Percentiles rank a stretch among this genome's conserved stretches.
These are phyloP conservation scores for Clusia tigrina DNA, from an alignment of 2,888 invertebrate genomes.

Conservation along the genomic window DNA sequence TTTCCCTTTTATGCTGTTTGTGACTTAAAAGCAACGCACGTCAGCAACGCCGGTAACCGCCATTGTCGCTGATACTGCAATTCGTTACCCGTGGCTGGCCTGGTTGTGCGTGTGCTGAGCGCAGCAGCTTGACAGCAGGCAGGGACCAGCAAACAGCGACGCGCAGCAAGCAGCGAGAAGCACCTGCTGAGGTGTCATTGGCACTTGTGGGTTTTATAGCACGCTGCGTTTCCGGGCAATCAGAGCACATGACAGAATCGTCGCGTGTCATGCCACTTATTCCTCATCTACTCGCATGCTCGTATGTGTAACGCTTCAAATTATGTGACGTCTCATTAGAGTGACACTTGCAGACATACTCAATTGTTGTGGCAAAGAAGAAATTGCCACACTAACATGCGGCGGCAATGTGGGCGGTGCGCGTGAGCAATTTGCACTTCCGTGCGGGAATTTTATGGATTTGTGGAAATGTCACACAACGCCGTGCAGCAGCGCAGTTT, in stretches of 20 bases:
- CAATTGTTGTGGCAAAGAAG: not conserved
- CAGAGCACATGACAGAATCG: not conserved
- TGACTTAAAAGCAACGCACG: too few relatives aligned
- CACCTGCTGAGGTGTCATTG: not conserved
- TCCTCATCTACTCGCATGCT: too few relatives aligned
- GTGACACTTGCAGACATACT: conserved; percentile 4
- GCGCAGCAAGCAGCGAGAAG: too few relatives aligned
- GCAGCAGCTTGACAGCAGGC: too few relatives aligned
- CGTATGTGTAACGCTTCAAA: too few relatives aligned
- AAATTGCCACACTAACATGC: not conserved
- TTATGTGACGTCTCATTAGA: not conserved
- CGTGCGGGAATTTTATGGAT: not conserved
- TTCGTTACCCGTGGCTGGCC: too few relatives aligned
- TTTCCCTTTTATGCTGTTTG: too few relatives aligned
- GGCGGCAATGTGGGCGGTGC: not conserved
- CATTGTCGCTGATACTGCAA: not conserved
- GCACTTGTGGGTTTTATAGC: not conserved
- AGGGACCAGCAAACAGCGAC: too few relatives aligned
- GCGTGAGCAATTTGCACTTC: not conserved
- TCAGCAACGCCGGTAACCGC: too few relatives aligned
- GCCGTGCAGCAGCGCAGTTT: not conserved
- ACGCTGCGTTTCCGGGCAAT: conserved; percentile 2
- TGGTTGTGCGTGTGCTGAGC: too few relatives aligned
- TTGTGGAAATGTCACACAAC: too few relatives aligned
- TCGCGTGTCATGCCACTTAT: not conserved